Conservation (phyloP, 2,113 vertebrate genomes). For the Suricata suricatta region DNA sequence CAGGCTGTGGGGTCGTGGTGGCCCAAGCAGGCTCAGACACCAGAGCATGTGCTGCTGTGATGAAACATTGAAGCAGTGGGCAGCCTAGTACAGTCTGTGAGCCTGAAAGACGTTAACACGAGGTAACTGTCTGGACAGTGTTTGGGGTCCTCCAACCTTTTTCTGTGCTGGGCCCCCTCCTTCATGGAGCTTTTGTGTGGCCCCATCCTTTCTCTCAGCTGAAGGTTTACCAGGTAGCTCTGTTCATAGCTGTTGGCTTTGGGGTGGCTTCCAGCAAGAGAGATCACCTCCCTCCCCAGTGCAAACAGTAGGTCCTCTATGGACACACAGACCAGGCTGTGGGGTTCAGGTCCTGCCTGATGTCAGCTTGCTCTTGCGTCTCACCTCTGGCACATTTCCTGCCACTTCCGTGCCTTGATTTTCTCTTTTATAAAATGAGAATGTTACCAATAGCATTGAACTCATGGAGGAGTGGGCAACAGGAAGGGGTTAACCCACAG, state of each 20-base stretch:
- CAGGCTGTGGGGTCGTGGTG: rapidly evolving
- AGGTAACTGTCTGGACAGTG: not conserved
- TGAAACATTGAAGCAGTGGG: rapidly evolving
- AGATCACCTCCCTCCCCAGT: rapidly evolving
- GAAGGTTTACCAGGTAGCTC: not conserved
- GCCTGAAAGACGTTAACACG: rapidly evolving
- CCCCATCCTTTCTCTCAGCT: not conserved
- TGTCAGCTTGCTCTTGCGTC: not conserved
- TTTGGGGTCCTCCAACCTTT: not conserved
- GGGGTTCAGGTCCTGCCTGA: not conserved
- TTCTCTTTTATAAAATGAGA: not conserved
- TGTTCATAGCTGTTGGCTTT: too few species aligned
- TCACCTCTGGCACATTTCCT: not conserved
- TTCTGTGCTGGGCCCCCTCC: not conserved
- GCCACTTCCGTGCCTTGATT: not conserved
- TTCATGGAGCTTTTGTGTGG: not conserved
- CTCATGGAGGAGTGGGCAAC: too few species aligned
- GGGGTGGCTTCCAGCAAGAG: not conserved
- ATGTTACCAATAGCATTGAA: not conserved
- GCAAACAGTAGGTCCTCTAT: too few species aligned
- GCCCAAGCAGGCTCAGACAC: not conserved
- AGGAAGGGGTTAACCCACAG: not conserved
- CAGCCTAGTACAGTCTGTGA: not conserved
- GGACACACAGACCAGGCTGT: not conserved
- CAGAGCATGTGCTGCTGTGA: not conserved